Conservation (phyloP, 2,888 invertebrate species). For the Pharmacophagus antenor region DNA sequence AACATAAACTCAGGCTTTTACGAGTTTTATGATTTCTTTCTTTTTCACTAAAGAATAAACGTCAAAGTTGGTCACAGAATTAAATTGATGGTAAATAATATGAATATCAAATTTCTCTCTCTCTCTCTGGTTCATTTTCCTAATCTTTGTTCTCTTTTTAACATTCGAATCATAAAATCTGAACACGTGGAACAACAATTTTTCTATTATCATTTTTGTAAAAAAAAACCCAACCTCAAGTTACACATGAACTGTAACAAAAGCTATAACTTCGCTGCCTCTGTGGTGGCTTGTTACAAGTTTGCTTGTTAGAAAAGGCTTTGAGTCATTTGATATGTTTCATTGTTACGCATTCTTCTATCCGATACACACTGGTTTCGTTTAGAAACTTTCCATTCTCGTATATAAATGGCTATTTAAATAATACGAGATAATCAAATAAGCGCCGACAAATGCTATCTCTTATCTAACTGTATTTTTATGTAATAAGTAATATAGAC, state of each 20-base stretch:
- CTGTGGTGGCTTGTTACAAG: slow-evolving; percentile 37
- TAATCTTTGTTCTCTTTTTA: neutral
- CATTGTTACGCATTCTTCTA: slow-evolving; percentile 24
- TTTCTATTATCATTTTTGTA: neutral
- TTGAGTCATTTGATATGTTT: slow-evolving; percentile 31
- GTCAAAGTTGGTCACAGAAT: too few relatives aligned
- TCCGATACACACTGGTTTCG: slow-evolving; percentile 11
- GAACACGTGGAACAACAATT: neutral
- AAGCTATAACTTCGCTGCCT: slow-evolving; percentile 21
- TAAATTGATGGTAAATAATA: too few relatives aligned
- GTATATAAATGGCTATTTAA: neutral
- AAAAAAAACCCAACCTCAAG: slow-evolving; percentile 3
- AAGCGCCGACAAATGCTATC: neutral
- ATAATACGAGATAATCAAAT: neutral
- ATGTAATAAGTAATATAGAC: too few relatives aligned
- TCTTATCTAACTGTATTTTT: too few relatives aligned
- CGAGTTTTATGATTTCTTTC: too few relatives aligned
- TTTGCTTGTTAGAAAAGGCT: slow-evolving; percentile 40
- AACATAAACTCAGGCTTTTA: too few relatives aligned
- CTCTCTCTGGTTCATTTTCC: too few relatives aligned
- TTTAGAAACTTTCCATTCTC: neutral
- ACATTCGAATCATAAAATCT: neutral
- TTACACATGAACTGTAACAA: slow-evolving; percentile 20
- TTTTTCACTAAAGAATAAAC: too few relatives aligned
- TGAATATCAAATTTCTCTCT: too few relatives aligned